A percentile compares a stretch with the other conserved stretches of the same genome.
Conservation (phyloP, 2,888 invertebrate genomes). For the Aplocera efformata region DNA sequence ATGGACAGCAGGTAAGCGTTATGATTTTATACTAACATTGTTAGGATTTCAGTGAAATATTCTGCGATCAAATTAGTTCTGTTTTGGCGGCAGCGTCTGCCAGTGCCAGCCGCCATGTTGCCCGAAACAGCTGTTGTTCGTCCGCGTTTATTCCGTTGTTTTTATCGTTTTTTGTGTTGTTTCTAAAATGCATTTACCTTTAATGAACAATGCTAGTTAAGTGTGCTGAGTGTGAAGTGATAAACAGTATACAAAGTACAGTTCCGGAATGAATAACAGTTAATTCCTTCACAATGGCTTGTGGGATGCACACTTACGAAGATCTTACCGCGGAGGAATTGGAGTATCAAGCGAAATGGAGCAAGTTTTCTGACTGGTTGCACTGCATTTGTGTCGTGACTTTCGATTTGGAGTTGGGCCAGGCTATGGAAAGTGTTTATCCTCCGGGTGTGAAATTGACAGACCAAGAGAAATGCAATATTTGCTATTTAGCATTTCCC, state of each 20-base stretch:
- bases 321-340: constrained; percentile 57
- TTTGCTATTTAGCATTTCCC: constrained; percentile 99
- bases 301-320: constrained; percentile 59
- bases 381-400: constrained; percentile 99
- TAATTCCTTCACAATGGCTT: constrained; percentile 58
- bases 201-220: constrained; percentile 45
- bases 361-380: constrained; percentile 94
- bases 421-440: constrained; percentile 96
- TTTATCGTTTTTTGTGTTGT: constrained; percentile 48
- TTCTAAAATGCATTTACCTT: constrained; percentile 29
- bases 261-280: constrained; percentile 40
- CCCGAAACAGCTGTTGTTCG: constrained; percentile 71
- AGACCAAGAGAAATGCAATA: constrained; percentile 94
- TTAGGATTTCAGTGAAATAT: too few relatives aligned
- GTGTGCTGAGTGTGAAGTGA: constrained; percentile 32
- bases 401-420: constrained; percentile 98
- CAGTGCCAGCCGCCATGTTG: constrained; percentile 75
- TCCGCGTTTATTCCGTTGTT: constrained; percentile 53
- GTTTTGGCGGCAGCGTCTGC: constrained; percentile 71
- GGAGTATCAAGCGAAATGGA: constrained; percentile 81
- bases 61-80: too few relatives aligned
- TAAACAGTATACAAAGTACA: constrained; percentile 32
- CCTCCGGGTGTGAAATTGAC: constrained; percentile 88
- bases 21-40: too few relatives aligned
- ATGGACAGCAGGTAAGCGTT: constrained; percentile 57